Percentiles rank a stretch among this genome's conserved stretches.
phyloP scores from a whole-genome alignment of 2,113 vertebrate genomes.

The Candoia aspera region DNA sequence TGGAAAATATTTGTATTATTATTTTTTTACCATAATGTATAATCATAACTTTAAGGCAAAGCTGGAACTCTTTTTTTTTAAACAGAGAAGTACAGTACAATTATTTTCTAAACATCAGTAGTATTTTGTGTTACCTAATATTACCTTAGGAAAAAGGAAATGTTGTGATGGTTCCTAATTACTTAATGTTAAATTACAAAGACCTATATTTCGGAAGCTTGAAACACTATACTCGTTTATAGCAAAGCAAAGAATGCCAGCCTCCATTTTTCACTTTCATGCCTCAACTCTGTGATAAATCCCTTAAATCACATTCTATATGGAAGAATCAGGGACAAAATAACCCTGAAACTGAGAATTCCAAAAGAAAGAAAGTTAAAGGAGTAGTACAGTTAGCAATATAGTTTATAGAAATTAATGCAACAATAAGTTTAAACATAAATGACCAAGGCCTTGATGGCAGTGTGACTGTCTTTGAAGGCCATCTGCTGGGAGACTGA shows the following conservation, averaged over 20 bases:
- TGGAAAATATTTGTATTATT: fast-evolving
- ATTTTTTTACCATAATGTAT: not conserved
- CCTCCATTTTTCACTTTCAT: not conserved
- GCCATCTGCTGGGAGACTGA: not conserved
- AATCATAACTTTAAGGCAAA: not conserved
- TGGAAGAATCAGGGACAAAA: not conserved
- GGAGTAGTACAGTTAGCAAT: not conserved
- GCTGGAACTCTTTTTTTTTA: not conserved
- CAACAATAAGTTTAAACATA: not conserved
- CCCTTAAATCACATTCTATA: too few relatives aligned
- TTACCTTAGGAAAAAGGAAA: not conserved
- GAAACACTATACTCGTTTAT: not conserved
- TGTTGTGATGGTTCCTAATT: not conserved
- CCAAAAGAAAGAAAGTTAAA: not conserved
- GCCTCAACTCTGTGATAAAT: not conserved
- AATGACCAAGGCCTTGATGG: too few relatives aligned
- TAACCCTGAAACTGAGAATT: not conserved
- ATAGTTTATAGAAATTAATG: not conserved
- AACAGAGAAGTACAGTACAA: not conserved
- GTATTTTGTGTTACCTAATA: too few relatives aligned
- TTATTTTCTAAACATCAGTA: not conserved
- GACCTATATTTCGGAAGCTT: not conserved
- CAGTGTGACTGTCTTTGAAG: not conserved
- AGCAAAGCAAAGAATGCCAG: not conserved
- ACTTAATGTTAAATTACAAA: not conserved